These are phyloP conservation scores for Tragelaphus imberbis DNA, from an alignment of 2,113 vertebrate species.

Conservation along the genomic window DNA sequence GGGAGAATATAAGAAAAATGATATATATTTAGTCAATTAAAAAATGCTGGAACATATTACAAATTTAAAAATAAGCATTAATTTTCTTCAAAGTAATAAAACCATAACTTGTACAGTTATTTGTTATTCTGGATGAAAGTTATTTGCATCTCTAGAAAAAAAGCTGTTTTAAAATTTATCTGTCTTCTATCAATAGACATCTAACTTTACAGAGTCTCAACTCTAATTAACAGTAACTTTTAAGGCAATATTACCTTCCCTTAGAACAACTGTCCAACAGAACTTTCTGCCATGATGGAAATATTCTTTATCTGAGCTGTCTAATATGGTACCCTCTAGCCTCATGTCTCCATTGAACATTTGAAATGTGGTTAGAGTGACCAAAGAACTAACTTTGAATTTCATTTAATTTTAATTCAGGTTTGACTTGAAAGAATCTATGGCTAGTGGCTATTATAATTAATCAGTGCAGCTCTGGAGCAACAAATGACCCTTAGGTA, in stretches of 20 bases:
- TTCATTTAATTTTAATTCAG: neutral
- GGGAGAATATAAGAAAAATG: neutral
- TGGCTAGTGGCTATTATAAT: neutral
- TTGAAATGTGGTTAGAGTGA: neutral
- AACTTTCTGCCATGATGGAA: neutral
- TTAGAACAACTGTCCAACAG: neutral
- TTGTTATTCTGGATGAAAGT: neutral
- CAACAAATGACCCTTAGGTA: neutral
- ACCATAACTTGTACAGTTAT: neutral
- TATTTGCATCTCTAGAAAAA: neutral
- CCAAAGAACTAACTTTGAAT: neutral
- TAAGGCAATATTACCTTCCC: neutral
- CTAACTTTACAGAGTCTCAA: neutral
- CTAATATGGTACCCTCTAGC: neutral
- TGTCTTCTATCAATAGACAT: neutral
- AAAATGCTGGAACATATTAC: neutral
- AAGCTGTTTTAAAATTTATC: neutral
- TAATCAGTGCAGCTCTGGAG: neutral
- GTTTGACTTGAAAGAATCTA: neutral
- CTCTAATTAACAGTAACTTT: neutral
- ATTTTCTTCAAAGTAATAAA: neutral
- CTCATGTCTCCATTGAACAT: neutral
- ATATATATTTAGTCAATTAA: neutral
- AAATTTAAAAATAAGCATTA: neutral
- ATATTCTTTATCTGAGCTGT: neutral